Conservation (phyloP, 35 echinoderm and acorn worm genomes). For the Chiridota heheva region DNA sequence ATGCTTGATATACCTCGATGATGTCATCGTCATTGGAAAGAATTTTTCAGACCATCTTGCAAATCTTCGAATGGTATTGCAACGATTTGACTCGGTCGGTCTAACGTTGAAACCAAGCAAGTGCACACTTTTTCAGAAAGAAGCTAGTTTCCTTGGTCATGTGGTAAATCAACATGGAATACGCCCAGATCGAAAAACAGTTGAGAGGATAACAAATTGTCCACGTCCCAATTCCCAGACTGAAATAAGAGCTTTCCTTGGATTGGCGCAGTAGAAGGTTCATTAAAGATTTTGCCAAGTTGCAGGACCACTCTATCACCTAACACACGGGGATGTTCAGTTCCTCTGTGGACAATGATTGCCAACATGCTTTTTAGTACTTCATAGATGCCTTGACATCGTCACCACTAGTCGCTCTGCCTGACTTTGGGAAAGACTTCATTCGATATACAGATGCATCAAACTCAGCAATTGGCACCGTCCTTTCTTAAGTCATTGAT, state of each 20-base stretch:
- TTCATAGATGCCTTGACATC: constrained; percentile 22
- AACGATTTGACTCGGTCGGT: constrained; percentile 17
- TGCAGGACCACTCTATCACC: constrained; percentile 35
- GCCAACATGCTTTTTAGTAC: constrained; percentile 27
- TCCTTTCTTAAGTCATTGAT: constrained; percentile 10
- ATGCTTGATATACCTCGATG: constrained; percentile 41
- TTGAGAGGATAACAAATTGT: constrained; percentile 28
- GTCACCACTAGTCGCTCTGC: constrained; percentile 13
- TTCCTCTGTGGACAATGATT: constrained; percentile 37
- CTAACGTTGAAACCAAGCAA: constrained; percentile 51
- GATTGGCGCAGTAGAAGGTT: constrained; percentile 45
- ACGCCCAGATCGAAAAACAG: constrained; percentile 34
- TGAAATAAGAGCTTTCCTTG: constrained; percentile 36
- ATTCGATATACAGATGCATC: constrained; percentile 25
- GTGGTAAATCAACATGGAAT: constrained; percentile 34
- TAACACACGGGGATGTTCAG: neutral
- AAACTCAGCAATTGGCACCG: neutral
- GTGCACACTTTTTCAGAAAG: constrained; percentile 41
- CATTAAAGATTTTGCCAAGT: constrained; percentile 41
- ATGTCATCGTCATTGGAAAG: constrained; percentile 46
- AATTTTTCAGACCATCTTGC: constrained; percentile 13
- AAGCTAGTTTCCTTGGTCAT: constrained; percentile 42
- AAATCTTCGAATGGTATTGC: constrained; percentile 16
- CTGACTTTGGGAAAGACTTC: constrained; percentile 25
- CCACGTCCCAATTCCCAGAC: constrained; percentile 7